Base-by-base conservation (phyloP, 2,888 invertebrate species). In the Nomada fucata region DNA sequence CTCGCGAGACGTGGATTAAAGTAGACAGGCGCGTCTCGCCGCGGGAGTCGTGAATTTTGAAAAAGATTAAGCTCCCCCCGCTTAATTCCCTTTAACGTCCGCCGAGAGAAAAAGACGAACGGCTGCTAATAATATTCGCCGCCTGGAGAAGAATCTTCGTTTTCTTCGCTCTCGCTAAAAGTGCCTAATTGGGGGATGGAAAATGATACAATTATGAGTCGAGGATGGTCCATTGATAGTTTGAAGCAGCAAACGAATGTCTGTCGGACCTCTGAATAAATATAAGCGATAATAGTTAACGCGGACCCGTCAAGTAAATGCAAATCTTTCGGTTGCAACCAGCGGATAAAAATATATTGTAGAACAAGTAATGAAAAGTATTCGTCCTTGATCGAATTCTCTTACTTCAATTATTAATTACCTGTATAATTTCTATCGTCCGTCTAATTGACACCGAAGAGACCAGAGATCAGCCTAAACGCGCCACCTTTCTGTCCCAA, bases 31-130 rank as follows among this genome's bases (percentile, higher is more conserved):
- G 9, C 59, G 18, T 42, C 57, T 15, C 23, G 26, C 3, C 18
- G 29, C 20, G 52, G 9, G 47, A 57, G 47, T 70, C 59, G 47
- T 70, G 65, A 79, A 76, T 71, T 77, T 77, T 53, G 47, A 26
- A 65, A 76, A 76, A 79, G 79, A 71, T 79, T 70, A 61, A n/a
- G 60, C 65, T 53, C 60, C 10, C n/a, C 47, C 26, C 23, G 13
- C 60, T 70, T 76, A 67, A 79, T 76, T 53, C 36, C 47, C 23
- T 10, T 68, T 47, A 60, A 63, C 42, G 55, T 47, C 23, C 61
- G 26, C n/a, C 64, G 50, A 42, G 23, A 10, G 69, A 29, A 15
- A 11, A n/a, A 57, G 26, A 57, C 15, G 44, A 59, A 52, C 26
- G 42, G 20, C 20, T 2, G 53, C 23, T 15, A 57, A 61, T 47